phyloP scores from a whole-genome alignment of 2,113 vertebrate genomes.

The sheep (Ovis aries) region ARS-UI_Ramb_v3.0 NC_056067.1:2677001-2677500 shows the following conservation, averaged over 20 bases:
- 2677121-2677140: background rate
- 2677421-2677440: background rate
- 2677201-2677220: background rate
- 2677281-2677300: background rate
- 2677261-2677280: background rate
- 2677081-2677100: background rate
- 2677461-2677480: conserved; percentile 48
- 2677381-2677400: background rate
- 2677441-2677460: conserved; percentile 34
- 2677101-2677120: background rate
- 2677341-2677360: background rate
- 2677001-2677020: background rate
- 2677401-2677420: background rate
- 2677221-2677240: background rate
- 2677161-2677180: background rate
- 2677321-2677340: background rate
- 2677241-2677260: background rate
- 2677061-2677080: background rate
- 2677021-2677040: background rate
- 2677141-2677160: background rate
- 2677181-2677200: background rate
- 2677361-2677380: background rate
- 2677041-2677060: background rate
- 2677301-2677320: background rate
- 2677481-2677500: conserved; percentile 36